phyloP scores from a whole-genome alignment of 1,140 invertebrate genomes.

The Vanessa tameamea region DNA sequence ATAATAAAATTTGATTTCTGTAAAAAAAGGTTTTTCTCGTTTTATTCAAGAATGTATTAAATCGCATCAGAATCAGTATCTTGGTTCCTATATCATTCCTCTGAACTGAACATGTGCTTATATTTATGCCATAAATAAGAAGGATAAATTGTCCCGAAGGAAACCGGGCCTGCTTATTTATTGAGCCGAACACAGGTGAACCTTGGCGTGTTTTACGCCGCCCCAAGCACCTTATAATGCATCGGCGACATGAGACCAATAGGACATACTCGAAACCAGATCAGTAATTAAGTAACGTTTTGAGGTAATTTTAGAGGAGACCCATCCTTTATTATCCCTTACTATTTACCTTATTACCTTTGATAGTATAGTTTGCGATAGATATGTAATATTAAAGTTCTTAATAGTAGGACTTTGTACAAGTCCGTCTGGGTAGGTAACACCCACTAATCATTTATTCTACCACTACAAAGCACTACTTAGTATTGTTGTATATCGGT shows the following conservation, averaged over 20 bases:
- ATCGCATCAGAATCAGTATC: too few species aligned
- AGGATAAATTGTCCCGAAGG: constrained; percentile 26
- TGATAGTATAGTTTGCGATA: too few species aligned
- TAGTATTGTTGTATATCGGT: too few species aligned
- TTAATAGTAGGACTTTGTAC: too few species aligned
- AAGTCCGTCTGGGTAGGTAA: too few species aligned
- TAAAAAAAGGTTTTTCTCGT: too few species aligned
- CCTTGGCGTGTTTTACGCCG: constrained; percentile 17
- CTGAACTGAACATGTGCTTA: neutral
- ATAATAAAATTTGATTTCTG: too few species aligned
- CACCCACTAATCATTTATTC: too few species aligned
- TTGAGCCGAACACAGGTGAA: constrained; percentile 18
- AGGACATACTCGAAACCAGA: neutral
- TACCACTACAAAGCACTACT: too few species aligned
- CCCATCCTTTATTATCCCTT: neutral
- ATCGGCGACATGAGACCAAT: constrained; percentile 26
- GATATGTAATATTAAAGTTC: too few species aligned
- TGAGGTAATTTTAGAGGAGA: neutral
- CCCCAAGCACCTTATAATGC: constrained; percentile 27
- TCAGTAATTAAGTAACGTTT: neutral
- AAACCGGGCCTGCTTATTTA: constrained; percentile 23
- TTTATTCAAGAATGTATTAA: too few species aligned
- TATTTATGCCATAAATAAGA: constrained; percentile 28
- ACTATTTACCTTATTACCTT: neutral
- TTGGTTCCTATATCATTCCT: too few species aligned